A percentile compares a stretch with the other conserved stretches of the same genome.
Conservation (phyloP, 1,140 invertebrate species). For the Musca vetustissima region DNA sequence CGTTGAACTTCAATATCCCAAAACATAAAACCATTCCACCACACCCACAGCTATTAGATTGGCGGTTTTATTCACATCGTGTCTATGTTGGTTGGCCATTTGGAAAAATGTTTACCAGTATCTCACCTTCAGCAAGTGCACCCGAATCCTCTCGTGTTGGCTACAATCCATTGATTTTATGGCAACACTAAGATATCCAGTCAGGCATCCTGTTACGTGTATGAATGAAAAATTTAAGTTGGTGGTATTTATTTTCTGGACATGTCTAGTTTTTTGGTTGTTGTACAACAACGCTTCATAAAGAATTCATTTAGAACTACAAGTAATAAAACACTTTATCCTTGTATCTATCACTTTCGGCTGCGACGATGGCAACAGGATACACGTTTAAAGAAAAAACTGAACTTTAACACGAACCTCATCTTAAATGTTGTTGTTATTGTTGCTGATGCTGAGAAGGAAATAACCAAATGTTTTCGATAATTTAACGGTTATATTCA, state of each 20-base stretch:
- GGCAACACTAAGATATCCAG: not conserved
- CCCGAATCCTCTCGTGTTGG: not conserved
- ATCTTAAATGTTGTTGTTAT: not conserved
- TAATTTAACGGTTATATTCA: too few relatives aligned
- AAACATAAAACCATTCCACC: not conserved
- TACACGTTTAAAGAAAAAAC: not conserved
- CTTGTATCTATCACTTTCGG: not conserved
- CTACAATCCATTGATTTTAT: too few relatives aligned
- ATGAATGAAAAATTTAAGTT: not conserved
- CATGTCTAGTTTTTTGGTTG: constrained; percentile 16
- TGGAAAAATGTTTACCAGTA: constrained; percentile 5
- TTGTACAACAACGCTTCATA: not conserved
- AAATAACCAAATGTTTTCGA: too few relatives aligned
- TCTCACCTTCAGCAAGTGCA: constrained; percentile 2
- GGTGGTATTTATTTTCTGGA: not conserved
- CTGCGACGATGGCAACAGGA: not conserved
- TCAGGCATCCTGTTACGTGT: not conserved
- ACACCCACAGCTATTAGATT: too few relatives aligned
- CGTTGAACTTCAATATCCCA: too few relatives aligned
- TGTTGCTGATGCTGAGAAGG: too few relatives aligned
- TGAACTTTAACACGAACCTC: constrained; percentile 4
- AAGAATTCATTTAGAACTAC: constrained; percentile 15
- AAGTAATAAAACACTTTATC: constrained; percentile 17
- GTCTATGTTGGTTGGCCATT: not conserved
- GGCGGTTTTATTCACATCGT: not conserved